Percentiles rank a stretch among this genome's conserved stretches.
Conservation (phyloP, 2,888 invertebrate genomes). For the Apoda limacodes region DNA sequence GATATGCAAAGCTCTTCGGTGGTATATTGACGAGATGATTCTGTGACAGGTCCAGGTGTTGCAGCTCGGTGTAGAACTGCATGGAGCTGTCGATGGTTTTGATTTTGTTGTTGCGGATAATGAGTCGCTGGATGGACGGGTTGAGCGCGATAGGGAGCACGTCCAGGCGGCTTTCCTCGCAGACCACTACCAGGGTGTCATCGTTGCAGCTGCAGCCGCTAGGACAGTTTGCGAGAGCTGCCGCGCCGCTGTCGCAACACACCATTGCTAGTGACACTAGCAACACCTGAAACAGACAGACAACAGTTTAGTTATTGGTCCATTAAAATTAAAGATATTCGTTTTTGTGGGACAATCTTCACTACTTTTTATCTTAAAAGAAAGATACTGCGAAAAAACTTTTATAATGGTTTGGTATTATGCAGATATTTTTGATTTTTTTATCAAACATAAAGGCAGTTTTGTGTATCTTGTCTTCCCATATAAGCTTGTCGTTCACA, state of each 20-base stretch:
- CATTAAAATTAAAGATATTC: no score
- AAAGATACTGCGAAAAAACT: no score
- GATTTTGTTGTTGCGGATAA: slow-evolving; percentile 87
- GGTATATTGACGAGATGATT: slow-evolving; percentile 88
- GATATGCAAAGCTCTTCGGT: slow-evolving; percentile 81
- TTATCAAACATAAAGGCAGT: no score
- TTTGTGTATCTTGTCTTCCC: no score
- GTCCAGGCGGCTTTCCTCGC: slow-evolving; percentile 87
- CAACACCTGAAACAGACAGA: slow-evolving; percentile 47
- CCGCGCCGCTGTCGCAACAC: slow-evolving; percentile 52
- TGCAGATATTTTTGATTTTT: no score
- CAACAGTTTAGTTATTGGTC: no score
- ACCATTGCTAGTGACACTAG: slow-evolving; percentile 46
- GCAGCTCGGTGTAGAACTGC: slow-evolving; percentile 89
- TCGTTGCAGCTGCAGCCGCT: slow-evolving; percentile 90
- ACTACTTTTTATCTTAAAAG: no score
- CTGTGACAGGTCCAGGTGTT: slow-evolving; percentile 85
- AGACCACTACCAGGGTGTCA: slow-evolving; percentile 87
- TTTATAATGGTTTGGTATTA: no score
- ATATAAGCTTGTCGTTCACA: no score
- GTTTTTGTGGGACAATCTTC: no score
- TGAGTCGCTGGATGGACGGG: slow-evolving; percentile 88
- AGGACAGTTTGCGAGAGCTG: slow-evolving; percentile 84
- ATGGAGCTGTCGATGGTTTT: slow-evolving; percentile 91
- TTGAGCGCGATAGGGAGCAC: slow-evolving; percentile 92